phyloP scores from a whole-genome alignment of 2,888 invertebrate genomes.

The Epicampocera succincta region DNA sequence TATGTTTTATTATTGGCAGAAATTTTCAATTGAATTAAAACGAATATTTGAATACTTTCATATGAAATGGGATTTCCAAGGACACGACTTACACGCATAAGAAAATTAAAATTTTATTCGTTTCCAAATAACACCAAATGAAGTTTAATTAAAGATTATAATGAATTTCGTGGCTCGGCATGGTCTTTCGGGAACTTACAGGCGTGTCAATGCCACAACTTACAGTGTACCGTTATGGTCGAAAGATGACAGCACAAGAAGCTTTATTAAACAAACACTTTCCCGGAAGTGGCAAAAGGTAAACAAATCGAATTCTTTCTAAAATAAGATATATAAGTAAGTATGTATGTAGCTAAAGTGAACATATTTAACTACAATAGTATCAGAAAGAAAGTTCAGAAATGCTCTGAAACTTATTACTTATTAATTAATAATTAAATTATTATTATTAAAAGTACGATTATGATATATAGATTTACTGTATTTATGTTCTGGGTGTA shows the following conservation, averaged over 20 bases:
- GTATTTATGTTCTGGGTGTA: too few species aligned
- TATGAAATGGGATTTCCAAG: constrained; percentile 72
- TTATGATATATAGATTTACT: too few species aligned
- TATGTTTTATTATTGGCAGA: too few species aligned
- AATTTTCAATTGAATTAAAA: constrained; percentile 17
- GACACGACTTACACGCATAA: constrained; percentile 74
- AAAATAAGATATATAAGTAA: too few species aligned
- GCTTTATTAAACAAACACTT: constrained; percentile 66
- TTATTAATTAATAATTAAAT: too few species aligned
- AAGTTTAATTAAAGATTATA: constrained; percentile 25
- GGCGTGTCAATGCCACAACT: constrained; percentile 75
- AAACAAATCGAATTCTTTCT: constrained; percentile 7
- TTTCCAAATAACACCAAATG: constrained; percentile 12
- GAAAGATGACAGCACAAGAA: constrained; percentile 52
- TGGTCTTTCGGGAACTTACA: constrained; percentile 78
- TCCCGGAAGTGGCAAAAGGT: constrained; percentile 74
- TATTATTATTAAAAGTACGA: too few species aligned
- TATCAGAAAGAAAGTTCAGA: too few species aligned
- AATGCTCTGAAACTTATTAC: too few species aligned
- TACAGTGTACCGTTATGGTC: constrained; percentile 74
- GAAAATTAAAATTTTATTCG: constrained; percentile 76
- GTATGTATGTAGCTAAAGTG: too few species aligned
- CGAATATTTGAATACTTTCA: background rate
- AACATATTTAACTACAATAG: too few species aligned
- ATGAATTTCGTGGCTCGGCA: constrained; percentile 79